Evolutionary conservation across 2,113 vertebrate species (phyloP).

Genomic region (Apus apus): DNA sequence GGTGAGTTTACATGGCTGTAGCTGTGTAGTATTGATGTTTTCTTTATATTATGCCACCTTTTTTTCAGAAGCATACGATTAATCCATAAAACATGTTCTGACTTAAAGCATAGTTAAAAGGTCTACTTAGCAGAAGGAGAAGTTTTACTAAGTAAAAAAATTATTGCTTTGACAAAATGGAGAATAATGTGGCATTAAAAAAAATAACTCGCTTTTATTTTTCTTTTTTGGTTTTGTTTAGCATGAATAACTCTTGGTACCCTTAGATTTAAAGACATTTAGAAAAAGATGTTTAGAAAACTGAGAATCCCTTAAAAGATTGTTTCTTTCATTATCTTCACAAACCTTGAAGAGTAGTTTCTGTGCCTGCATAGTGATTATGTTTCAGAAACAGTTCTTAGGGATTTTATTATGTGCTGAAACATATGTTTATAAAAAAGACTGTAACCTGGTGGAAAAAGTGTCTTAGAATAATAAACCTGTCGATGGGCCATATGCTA

Average conservation of each 20-base stretch:
- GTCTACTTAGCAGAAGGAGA: conserved; percentile 11
- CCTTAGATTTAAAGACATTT: conserved; percentile 36
- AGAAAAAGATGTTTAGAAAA: conserved; percentile 41
- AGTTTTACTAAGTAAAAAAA: conserved; percentile 58
- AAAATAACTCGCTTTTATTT: not conserved
- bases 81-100: conserved; percentile 11
- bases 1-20: not conserved
- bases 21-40: not conserved
- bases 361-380: conserved; percentile 15
- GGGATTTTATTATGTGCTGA: conserved; percentile 48
- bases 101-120: conserved; percentile 2
- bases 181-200: conserved; percentile 37
- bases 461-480: conserved; percentile 67
- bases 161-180: conserved; percentile 48
- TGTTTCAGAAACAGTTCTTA: conserved; percentile 55
- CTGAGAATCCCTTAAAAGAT: conserved; percentile 30
- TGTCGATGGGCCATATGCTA: conserved; percentile 59
- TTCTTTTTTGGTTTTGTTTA: not conserved
- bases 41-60: not conserved
- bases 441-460: conserved; percentile 58
- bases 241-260: not conserved
- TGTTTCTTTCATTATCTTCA: conserved; percentile 63
- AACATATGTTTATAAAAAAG: conserved; percentile 57
- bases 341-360: conserved; percentile 60
- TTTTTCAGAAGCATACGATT: conserved; percentile 44